Evolutionary conservation across 2,113 vertebrate genomes (phyloP).

Genomic region (Eptatretus burgeri): DNA sequence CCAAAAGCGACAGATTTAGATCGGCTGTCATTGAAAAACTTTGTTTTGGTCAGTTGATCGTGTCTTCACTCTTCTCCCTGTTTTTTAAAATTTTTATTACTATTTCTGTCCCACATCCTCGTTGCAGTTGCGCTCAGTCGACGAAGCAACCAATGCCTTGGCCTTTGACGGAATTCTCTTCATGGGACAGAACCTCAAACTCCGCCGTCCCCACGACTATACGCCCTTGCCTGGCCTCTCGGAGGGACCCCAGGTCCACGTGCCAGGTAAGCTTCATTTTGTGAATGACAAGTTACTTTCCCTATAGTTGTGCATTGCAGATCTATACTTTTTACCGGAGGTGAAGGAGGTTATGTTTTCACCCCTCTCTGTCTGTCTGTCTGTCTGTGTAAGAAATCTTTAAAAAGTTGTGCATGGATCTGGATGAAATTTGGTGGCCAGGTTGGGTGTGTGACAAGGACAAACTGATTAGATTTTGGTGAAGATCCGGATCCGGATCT

Average conservation of each 20-base stretch:
- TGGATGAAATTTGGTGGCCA: too few relatives aligned
- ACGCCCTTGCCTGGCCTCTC: conserved; percentile 70
- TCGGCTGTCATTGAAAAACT: background rate
- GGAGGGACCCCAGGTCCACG: conserved; percentile 62
- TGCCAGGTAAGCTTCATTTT: conserved; percentile 27
- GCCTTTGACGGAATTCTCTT: conserved; percentile 75
- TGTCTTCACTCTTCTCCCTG: background rate
- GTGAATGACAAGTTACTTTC: too few relatives aligned
- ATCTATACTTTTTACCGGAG: too few relatives aligned
- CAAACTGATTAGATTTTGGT: too few relatives aligned
- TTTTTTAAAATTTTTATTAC: background rate
- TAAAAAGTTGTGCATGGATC: too few relatives aligned
- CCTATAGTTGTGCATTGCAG: too few relatives aligned
- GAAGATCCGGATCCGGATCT: too few relatives aligned
- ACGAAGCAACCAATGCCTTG: conserved; percentile 70
- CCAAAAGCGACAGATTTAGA: background rate
- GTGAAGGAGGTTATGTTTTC: too few relatives aligned
- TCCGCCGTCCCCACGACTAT: conserved; percentile 58
- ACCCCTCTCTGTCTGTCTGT: conserved; percentile 10
- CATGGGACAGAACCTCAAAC: conserved; percentile 66
- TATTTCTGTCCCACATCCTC: background rate
- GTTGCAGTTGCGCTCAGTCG: conserved; percentile 50
- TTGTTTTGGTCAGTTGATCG: background rate
- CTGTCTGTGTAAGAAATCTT: background rate
- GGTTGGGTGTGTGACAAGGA: too few relatives aligned